Evolutionary conservation across 2,888 invertebrate genomes (phyloP), one percentile per base, ranked within the genome.

Genomic region (Toxonevra muliebris): DNA sequence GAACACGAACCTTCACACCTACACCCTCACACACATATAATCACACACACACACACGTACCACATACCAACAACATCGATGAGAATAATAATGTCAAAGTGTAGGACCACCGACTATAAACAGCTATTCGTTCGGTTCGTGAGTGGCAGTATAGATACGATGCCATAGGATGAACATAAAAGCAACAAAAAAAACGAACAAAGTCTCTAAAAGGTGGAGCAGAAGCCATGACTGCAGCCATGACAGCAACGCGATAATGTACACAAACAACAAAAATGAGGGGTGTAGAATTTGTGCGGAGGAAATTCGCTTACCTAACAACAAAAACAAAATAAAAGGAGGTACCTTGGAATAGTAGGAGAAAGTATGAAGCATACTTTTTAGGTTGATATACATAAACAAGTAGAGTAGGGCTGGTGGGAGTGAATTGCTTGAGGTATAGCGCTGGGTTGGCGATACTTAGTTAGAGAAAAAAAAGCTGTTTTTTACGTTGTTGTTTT

Each of bases 181-280:
- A 42, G 58, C 55, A 40, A 65, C 65, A 48, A 45, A 50, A 19
- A 71, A 76, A 60, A 71, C 68, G 60, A 64, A 75, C 76, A 73
- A 73, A 74, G 69, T 75, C 81, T 77, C 30, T 30, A 30, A 30
- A 80, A 81, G 82, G 80, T 81, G 82, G 82, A 80, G 81, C 81
- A 81, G 81, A 82, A 81, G 80, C 80, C 79, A 79, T 78, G 80
- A 82, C 80, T 77, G 81, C 30, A 30, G 50, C 40, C 15, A 62
- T 50, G 62, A 53, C 50, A 52, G 19, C 61, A 10, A n/a, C 30
- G 30, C 30, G 30, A 30, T 30, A 61, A 30, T 20, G 50, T 61
- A 54, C 30, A 61, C 63, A 54, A 30, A 30, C 30, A 30, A 30
- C 30, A 30, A 63, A 68, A 64, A 66, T 45, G 55, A 52, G 57